phyloP scores from a whole-genome alignment of 2,888 invertebrate genomes.

The Julus scanicus region DNA sequence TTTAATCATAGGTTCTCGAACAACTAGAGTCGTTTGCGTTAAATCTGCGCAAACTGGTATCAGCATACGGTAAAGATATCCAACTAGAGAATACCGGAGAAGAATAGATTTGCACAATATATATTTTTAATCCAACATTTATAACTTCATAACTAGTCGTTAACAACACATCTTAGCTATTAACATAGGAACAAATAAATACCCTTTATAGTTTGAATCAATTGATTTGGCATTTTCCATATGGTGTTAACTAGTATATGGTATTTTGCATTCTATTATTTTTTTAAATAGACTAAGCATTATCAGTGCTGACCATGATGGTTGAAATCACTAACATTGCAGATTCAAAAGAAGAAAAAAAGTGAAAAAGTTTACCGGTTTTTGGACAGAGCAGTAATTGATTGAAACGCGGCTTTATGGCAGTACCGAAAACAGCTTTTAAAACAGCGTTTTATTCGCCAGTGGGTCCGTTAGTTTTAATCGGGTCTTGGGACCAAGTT shows the following conservation, averaged over 20 bases:
- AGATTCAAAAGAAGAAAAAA: neutral
- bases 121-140: neutral
- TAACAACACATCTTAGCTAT: neutral
- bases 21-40: neutral
- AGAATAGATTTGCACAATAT: neutral
- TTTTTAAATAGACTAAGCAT: too few relatives aligned
- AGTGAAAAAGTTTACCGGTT: neutral
- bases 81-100: neutral
- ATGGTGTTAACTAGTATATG: too few relatives aligned
- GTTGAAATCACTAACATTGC: too few relatives aligned
- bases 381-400: neutral
- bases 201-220: neutral
- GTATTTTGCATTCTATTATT: too few relatives aligned
- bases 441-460: neutral
- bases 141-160: neutral
- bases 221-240: too few relatives aligned
- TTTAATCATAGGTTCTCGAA: neutral
- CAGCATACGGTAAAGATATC: constrained; percentile 9
- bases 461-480: constrained; percentile 55
- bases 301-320: too few relatives aligned
- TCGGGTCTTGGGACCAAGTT: constrained; percentile 69
- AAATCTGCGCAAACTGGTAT: neutral
- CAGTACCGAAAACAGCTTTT: neutral
- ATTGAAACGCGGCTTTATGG: neutral
- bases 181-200: constrained; percentile 9